Percentiles rank a stretch among this genome's conserved stretches.
These are phyloP conservation scores for Macropus fuliginosus DNA, from an alignment of 2,797 vertebrate genomes.

Conservation along the genomic window DNA sequence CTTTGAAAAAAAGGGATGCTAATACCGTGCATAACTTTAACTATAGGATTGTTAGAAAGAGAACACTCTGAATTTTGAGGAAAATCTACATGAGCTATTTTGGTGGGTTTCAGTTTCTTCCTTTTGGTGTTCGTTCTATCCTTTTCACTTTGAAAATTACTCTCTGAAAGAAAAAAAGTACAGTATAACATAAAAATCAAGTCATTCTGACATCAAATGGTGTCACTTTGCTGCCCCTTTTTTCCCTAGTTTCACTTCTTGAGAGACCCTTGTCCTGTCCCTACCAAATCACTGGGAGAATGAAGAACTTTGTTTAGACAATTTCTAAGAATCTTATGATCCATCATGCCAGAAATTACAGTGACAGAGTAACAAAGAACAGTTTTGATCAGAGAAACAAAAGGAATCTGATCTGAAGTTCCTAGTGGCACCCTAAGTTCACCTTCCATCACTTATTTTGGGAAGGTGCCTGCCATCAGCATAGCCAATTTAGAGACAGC, in stretches of 20 bases:
- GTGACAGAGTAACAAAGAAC: background rate
- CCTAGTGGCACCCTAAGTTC: background rate
- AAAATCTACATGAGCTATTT: background rate
- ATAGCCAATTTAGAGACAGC: background rate
- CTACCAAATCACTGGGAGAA: background rate
- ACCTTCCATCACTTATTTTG: background rate
- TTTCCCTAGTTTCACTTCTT: background rate
- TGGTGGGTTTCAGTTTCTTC: conserved; percentile 9
- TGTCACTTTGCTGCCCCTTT: background rate
- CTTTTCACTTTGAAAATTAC: background rate
- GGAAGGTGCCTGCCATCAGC: background rate
- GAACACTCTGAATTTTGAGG: background rate
- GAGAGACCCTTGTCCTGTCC: background rate
- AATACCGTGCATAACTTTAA: background rate
- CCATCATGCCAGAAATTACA: background rate
- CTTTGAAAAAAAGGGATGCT: background rate
- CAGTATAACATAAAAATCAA: background rate
- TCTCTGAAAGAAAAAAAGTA: background rate
- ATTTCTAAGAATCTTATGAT: background rate
- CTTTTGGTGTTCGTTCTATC: background rate
- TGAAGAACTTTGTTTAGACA: background rate
- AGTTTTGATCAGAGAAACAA: background rate
- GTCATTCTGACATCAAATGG: background rate
- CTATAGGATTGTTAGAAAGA: background rate
- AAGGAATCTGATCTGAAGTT: conserved; percentile 34